Base-by-base conservation (phyloP, 2,113 vertebrate genomes). In the Peromyscus polionotus region DNA sequence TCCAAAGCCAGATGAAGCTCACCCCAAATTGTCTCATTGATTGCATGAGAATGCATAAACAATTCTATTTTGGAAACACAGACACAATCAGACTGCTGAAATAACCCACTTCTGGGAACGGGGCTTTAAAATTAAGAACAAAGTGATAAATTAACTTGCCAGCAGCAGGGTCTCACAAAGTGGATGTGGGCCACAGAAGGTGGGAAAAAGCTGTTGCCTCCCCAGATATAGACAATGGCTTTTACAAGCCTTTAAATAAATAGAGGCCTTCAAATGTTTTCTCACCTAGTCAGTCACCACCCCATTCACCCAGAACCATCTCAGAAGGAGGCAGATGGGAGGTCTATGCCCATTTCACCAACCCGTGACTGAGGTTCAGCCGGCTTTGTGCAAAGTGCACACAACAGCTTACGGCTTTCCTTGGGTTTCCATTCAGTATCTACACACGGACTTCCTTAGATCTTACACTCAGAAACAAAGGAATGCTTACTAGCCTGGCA, bases 1-100 rank as follows among this genome's bases (percentile, higher is more conserved):
- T 33, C 65, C 48, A 57, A 73, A 95, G 63, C 86, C 93, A 80
- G 0, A 59, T 68, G 20, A 33, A 73, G 86, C 88, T 89, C 45
- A 87, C 95, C 85, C 75, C 63, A 97, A 95, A 93, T 16, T 42
- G 81, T 94, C 81, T 90, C 97, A 98, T 14, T 94, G 94, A 94
- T 97, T 98, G 63, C 96, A 97, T 93, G 28, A 63, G 33, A 89
- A 98, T 92, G 75, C 94, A 98, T 95, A 98, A 67, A 94, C 92
- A 70, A 51, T 98, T 98, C 96, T 98, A 98, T 98, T 97, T 97
- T 83, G 72, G 77, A 97, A 75, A 39, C 42, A 83, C 81, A 61
- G 89, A 96, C 94, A 95, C 77, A n/a, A 79, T 51, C 92, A 86
- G 72, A 89, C 91, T 95, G 83, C 31, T 22, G 54, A 97, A 98